phyloP scores from a whole-genome alignment of 1,140 invertebrate species.

The Leptinotarsa defecta region DNA sequence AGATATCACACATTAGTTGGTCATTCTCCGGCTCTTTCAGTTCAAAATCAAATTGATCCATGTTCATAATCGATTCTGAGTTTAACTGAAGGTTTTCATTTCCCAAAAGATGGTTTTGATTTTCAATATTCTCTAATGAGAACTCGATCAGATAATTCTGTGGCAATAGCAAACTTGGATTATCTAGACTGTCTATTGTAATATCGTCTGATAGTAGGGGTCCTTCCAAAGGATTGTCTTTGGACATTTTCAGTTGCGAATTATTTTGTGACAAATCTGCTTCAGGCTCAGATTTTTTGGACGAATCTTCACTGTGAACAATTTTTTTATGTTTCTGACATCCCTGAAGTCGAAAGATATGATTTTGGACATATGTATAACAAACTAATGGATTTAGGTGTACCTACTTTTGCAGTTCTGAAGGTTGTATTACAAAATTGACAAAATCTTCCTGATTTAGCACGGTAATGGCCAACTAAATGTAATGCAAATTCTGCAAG shows the following conservation, averaged over 20 bases:
- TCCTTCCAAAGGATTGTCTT: constrained; percentile 41
- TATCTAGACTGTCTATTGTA: constrained; percentile 46
- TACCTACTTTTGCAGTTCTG: constrained; percentile 43
- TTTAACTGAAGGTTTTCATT: constrained; percentile 41
- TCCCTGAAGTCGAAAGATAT: constrained; percentile 19
- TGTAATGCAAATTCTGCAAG: constrained; percentile 53
- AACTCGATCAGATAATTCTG: constrained; percentile 27
- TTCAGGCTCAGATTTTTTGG: neutral
- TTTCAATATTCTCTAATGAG: constrained; percentile 34
- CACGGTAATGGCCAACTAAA: constrained; percentile 51
- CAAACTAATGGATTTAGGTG: too few relatives aligned
- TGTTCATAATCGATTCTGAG: constrained; percentile 41
- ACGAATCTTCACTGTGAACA: neutral
- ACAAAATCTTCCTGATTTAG: constrained; percentile 45
- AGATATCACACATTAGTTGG: constrained; percentile 61
- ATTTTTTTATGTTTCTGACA: constrained; percentile 28
- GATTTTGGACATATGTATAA: too few relatives aligned
- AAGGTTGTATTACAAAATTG: constrained; percentile 47
- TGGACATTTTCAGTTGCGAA: neutral
- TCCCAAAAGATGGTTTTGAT: constrained; percentile 38
- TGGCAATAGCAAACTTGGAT: constrained; percentile 40
- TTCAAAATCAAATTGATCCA: constrained; percentile 50
- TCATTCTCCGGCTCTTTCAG: constrained; percentile 42
- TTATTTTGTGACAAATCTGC: neutral
- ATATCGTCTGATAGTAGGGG: constrained; percentile 44